A percentile compares a stretch with the other conserved stretches of the same genome.
These are phyloP conservation scores for Griposia aprilina DNA, from an alignment of 2,888 invertebrate genomes.

Conservation along the genomic window DNA sequence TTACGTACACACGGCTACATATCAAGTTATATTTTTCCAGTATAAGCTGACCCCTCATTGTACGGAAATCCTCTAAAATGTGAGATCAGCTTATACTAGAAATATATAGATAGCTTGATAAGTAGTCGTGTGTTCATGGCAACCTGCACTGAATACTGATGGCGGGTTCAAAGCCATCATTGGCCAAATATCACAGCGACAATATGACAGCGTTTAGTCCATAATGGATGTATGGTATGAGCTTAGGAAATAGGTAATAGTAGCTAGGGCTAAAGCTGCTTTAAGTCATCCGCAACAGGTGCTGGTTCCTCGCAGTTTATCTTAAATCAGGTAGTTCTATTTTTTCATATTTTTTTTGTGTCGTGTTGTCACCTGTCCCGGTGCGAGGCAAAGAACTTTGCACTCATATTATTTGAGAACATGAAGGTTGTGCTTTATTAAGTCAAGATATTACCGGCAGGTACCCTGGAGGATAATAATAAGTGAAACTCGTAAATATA, in stretches of 20 bases:
- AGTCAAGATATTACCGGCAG: neutral
- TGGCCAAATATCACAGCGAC: conserved; percentile 46
- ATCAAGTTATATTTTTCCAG: no score
- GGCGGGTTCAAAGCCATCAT: conserved; percentile 17
- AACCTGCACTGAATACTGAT: conserved; percentile 46
- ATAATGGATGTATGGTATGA: neutral
- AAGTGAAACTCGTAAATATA: neutral
- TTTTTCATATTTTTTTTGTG: neutral
- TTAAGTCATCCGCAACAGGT: conserved; percentile 16
- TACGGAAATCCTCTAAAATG: no score
- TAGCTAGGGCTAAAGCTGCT: neutral
- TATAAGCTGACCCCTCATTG: no score
- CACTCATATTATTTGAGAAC: neutral
- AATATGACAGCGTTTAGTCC: conserved; percentile 33
- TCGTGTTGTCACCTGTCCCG: conserved; percentile 9
- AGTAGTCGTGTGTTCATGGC: no score
- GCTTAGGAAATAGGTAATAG: conserved; percentile 34
- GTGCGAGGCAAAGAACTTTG: neutral
- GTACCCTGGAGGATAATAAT: neutral
- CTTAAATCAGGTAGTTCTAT: conserved; percentile 26
- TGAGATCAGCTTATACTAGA: no score
- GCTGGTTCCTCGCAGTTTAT: neutral
- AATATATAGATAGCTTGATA: no score
- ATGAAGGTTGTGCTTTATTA: neutral
- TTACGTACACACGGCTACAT: conserved; percentile 4